Base-by-base conservation (phyloP, 2,888 invertebrate species). In the Drosophila trichaetosa region DNA sequence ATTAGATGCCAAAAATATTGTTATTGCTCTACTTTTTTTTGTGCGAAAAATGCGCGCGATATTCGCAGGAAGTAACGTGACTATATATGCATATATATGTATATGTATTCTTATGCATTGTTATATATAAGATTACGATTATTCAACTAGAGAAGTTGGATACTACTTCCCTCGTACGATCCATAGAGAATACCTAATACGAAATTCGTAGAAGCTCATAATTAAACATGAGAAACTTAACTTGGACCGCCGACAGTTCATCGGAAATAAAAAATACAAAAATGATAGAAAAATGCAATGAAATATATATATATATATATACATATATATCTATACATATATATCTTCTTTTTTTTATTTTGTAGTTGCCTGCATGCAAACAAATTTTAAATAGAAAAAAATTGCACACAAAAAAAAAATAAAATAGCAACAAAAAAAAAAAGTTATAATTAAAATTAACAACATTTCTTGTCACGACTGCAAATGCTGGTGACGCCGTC, bases 401-500 rank as follows among this genome's bases (percentile, higher is more conserved):
- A 24, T 34, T 70, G 56, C 36, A 76, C 36, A 58, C 46, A 33
- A 49, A 72, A 65, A 24, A 29, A 49, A 16, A 62, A 29, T 7
- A 7, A 46, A 36, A 72, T 31, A 10, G 10, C 31, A 31, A 31
- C 10, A 52, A 69, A 61, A 46, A 69, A 69, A 69, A 69, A 70
- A 72, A 65, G 57, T 29, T 87, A 90, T 88, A 90, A 87, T 88
- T 87, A 87, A 88, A 90, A 86, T 90, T 83, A 87, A 86, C 90
- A 88, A 90, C 90, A 89, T 87, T 87, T 87, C 89, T 87, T 87
- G 90, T 87, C 90, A 87, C 90, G 90, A 86, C 86, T 75, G 67
- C 38, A 7, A 46, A 46, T 16, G 53, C 16, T 54, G 53, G 42
- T 76, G 73, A 57, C 69, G 62, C 33, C 61, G 67, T 29, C 75